A percentile compares a stretch with the other conserved stretches of the same genome.
phyloP scores from a whole-genome alignment of 2,113 vertebrate species.

The Urocitellus parryii region DNA sequence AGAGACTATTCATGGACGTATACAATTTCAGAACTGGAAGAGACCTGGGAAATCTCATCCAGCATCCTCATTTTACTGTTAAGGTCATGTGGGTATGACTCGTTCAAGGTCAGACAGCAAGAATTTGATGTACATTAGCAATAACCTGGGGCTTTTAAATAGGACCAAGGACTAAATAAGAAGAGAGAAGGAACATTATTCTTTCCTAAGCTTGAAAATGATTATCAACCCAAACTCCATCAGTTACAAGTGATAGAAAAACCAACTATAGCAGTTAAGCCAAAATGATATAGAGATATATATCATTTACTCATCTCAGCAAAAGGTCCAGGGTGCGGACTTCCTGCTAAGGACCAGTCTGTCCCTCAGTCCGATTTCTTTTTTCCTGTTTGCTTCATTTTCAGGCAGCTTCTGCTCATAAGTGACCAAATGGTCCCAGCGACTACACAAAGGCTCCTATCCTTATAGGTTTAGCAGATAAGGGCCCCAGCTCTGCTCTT shows the following conservation, averaged over 20 bases:
- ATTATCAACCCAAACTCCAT: conserved; percentile 16
- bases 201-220: conserved; percentile 14
- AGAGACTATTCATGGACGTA: conserved; percentile 56
- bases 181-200: conserved; percentile 7
- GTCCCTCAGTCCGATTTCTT: not conserved
- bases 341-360: not conserved
- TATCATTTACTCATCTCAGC: not conserved
- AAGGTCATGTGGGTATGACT: not conserved
- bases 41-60: not conserved
- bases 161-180: not conserved
- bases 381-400: not conserved
- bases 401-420: not conserved
- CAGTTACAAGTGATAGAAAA: conserved; percentile 29
- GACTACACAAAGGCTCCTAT: not conserved
- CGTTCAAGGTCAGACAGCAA: conserved; percentile 40
- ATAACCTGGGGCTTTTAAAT: not conserved
- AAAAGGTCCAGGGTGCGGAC: not conserved
- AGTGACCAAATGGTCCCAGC: not conserved
- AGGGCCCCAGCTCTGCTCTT: not conserved
- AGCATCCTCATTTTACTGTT: not conserved
- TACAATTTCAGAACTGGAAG: conserved; percentile 54
- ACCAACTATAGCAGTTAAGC: not conserved
- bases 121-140: conserved; percentile 10
- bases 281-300: not conserved
- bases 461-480: not conserved